Evolutionary conservation across 1,140 invertebrate genomes (phyloP).

Genomic region (Sinonovacula constricta): DNA sequence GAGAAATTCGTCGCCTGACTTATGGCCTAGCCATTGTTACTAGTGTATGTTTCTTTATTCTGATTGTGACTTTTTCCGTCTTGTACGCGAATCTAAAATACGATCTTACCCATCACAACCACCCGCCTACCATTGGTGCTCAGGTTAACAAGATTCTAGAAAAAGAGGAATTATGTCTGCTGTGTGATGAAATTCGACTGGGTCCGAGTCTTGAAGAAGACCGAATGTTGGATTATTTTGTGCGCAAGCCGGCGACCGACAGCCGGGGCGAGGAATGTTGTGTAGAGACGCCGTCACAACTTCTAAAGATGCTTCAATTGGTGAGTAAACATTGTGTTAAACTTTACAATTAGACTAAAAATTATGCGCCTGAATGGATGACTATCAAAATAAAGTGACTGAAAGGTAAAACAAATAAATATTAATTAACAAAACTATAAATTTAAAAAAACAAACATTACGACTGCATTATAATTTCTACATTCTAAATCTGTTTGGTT

Average conservation of each 20-base stretch:
- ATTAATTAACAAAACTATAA: neutral
- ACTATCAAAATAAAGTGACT: too few relatives aligned
- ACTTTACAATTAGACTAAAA: neutral
- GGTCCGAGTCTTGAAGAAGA: constrained; percentile 55
- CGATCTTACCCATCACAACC: constrained; percentile 46
- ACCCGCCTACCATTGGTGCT: constrained; percentile 52
- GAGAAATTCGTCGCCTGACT: constrained; percentile 19
- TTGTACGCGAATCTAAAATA: constrained; percentile 49
- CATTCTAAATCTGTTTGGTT: neutral
- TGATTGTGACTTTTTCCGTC: constrained; percentile 46
- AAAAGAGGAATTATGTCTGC: constrained; percentile 53
- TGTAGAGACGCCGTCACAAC: constrained; percentile 51
- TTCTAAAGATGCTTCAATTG: constrained; percentile 47
- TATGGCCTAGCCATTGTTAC: constrained; percentile 21
- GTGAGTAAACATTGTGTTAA: constrained; percentile 17
- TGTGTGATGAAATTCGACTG: constrained; percentile 47
- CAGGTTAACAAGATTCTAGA: constrained; percentile 52
- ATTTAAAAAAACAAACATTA: neutral
- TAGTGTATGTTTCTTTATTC: constrained; percentile 27
- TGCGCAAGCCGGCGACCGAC: constrained; percentile 26
- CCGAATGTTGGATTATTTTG: constrained; percentile 50
- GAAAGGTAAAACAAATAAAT: neutral
- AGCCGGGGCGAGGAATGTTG: constrained; percentile 49
- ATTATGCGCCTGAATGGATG: neutral
- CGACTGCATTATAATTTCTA: neutral